Evolutionary conservation across 1,140 invertebrate species (phyloP).

Genomic region (Drosophila parvula): DNA sequence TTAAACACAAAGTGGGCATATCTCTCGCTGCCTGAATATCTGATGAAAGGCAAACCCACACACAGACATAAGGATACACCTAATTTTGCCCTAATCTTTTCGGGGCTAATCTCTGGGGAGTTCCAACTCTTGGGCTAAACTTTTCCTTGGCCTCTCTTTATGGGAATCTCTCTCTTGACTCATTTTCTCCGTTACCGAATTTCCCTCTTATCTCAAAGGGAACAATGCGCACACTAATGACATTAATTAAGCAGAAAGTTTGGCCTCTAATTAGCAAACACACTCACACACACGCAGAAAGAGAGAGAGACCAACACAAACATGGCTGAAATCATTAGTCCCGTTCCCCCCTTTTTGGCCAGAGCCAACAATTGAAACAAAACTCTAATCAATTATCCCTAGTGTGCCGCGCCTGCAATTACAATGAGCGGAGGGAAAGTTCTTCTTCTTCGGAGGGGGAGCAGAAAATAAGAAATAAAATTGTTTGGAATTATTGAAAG

Average conservation of each 20-base stretch:
- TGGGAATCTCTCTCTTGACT: not conserved
- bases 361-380: conserved; percentile 37
- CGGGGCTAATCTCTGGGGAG: conserved; percentile 10
- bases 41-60: conserved; percentile 14
- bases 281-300: conserved; percentile 17
- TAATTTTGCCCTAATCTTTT: conserved; percentile 3
- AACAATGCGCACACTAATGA: conserved; percentile 67
- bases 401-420: conserved; percentile 30
- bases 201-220: conserved; percentile 19
- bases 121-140: conserved; percentile 11
- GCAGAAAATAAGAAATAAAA: not conserved
- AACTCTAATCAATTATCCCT: conserved; percentile 74
- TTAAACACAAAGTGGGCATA: conserved; percentile 15
- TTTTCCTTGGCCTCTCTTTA: conserved; percentile 4
- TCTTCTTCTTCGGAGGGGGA: not conserved
- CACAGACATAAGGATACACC: not conserved
- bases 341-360: not conserved
- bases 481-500: not conserved
- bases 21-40: conserved; percentile 3
- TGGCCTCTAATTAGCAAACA: conserved; percentile 72
- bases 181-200: conserved; percentile 4
- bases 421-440: conserved; percentile 11
- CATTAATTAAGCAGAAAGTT: conserved; percentile 80
- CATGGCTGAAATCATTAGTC: conserved; percentile 51
- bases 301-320: conserved; percentile 28